Base-by-base conservation (phyloP, 2,113 vertebrate species). In the Egretta garzetta region DNA sequence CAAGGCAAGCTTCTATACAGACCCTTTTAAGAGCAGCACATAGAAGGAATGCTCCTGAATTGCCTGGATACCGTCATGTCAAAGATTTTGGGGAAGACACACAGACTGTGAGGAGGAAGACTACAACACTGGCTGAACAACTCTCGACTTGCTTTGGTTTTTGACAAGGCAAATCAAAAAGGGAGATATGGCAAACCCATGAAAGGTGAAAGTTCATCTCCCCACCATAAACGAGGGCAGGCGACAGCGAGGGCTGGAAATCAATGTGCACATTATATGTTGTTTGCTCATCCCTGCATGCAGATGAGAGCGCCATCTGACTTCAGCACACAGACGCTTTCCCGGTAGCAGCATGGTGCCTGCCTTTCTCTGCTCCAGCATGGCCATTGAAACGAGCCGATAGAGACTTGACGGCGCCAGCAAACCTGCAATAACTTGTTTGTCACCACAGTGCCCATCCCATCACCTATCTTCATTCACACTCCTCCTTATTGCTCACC, bases 381-480 rank as follows among this genome's bases (percentile, higher is more conserved):
- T 1, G 58, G 96, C 92, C 96, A 92, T 20, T 49, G 68, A 84
- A 95, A 80, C 59, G 14, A 59, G 87, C 96, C 49, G 27, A 74
- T 37, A 77, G 96, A 98, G 98, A 98, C 98, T 92, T 11, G 13
- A 93, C 21, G 98, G 98, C 98, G 98, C 98, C 98, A 95, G 90
- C 83, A 79, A 96, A 91, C 95, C 97, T 93, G 96, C 97, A 97
- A 96, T 96, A 92, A 97, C 93, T 80, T 86, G 89, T 58, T 74
- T 8, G 64, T 96, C 93, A 91, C 97, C 94, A 89, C 95, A 72
- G 93, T 63, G 80, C 94, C 97, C 95, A 93, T 95, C 97, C 97
- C 96, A 56, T 45, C 90, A 52, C 70, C 83, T 91, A 79, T 94
- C 95, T 95, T 82, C 80, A 41, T 94, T 96, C 96, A 91, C 93